These are phyloP conservation scores for Phataginus tetradactyla DNA, from an alignment of 2,797 vertebrate species.

Conservation along the genomic window DNA sequence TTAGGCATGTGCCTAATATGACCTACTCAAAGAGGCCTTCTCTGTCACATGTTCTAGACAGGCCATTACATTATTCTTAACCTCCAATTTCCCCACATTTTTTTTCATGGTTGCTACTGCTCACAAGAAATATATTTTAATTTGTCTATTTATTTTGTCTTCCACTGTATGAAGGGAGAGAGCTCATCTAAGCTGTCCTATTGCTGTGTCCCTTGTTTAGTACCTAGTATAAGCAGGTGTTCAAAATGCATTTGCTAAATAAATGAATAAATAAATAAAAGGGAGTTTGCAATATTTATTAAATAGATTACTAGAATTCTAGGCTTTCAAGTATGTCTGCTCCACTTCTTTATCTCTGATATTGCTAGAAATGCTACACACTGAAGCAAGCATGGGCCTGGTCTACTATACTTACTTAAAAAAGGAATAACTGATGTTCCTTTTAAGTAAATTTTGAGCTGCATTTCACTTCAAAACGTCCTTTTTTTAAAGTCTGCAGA, in stretches of 20 bases:
- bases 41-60: neutral
- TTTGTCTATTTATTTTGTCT: neutral
- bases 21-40: neutral
- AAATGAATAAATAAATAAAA: neutral
- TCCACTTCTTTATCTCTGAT: neutral
- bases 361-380: neutral
- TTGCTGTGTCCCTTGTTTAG: neutral
- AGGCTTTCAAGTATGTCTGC: neutral
- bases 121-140: neutral
- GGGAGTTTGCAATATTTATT: neutral
- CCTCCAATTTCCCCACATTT: neutral
- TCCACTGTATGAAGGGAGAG: neutral
- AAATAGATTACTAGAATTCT: neutral
- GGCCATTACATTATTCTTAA: neutral
- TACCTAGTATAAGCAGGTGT: neutral
- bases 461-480: conserved; percentile 44
- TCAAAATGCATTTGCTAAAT: conserved; percentile 43
- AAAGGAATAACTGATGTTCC: neutral
- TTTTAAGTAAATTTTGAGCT: conserved; percentile 21
- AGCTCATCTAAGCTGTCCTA: neutral
- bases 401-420: neutral
- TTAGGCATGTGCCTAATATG: neutral
- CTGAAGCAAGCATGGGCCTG: neutral
- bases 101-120: neutral
- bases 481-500: neutral